Percentiles rank a stretch among this genome's conserved stretches.
phyloP scores from a whole-genome alignment of 2,888 invertebrate species.

The Odontomyia ornata region DNA sequence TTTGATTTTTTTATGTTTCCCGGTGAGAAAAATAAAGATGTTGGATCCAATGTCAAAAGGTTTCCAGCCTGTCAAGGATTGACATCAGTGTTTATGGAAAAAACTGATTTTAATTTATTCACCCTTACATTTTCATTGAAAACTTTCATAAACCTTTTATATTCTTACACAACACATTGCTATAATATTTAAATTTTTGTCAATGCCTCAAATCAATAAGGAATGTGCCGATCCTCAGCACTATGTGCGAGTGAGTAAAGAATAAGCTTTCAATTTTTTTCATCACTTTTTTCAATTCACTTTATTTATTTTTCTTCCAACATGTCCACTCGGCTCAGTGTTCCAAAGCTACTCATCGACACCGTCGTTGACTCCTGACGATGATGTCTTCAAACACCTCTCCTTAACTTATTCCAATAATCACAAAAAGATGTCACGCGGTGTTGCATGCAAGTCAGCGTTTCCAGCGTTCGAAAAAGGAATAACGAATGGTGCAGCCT shows the following conservation, averaged over 20 bases:
- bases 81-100: too few species aligned
- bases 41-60: too few species aligned
- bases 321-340: constrained; percentile 77
- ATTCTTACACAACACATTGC: too few species aligned
- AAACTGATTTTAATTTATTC: too few species aligned
- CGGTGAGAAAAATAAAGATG: too few species aligned
- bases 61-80: too few species aligned
- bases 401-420: constrained; percentile 85
- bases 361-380: constrained; percentile 88
- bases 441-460: constrained; percentile 81
- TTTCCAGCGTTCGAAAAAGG: constrained; percentile 84
- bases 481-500: constrained; percentile 93
- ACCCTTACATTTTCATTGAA: too few species aligned
- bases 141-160: too few species aligned
- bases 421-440: constrained; percentile 88
- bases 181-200: too few species aligned
- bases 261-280: not conserved
- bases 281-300: constrained; percentile 12
- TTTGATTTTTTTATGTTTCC: too few species aligned
- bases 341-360: constrained; percentile 85
- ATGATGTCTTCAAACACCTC: constrained; percentile 89
- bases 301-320: constrained; percentile 51
- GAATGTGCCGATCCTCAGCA: constrained; percentile 79
- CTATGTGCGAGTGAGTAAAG: constrained; percentile 74
- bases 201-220: constrained; percentile 62